Percentiles rank a stretch among this genome's conserved stretches.
Evolutionary conservation across 35 echinoderm and acorn worm species (phyloP).

Genomic region (Heliocidaris tuberculata): DNA sequence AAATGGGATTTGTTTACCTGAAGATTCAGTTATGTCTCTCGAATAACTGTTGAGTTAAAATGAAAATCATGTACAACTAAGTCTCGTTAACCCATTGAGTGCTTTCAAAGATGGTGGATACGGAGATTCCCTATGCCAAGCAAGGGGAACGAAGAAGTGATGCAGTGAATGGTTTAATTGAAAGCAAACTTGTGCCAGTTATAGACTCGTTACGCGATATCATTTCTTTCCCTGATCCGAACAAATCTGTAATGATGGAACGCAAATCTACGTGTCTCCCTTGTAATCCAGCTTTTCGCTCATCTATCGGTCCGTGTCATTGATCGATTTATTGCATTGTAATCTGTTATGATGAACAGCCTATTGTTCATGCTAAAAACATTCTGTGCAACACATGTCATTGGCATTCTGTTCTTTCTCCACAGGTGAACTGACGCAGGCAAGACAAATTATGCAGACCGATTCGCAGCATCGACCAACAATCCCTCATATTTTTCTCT

Average conservation of each 20-base stretch:
- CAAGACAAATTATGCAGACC: neutral
- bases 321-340: slow-evolving; percentile 28
- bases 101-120: neutral
- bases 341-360: neutral
- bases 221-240: neutral
- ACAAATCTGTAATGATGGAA: slow-evolving; percentile 18
- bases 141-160: neutral
- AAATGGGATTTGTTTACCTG: neutral
- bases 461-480: neutral
- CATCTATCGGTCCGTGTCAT: neutral
- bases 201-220: neutral
- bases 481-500: slow-evolving; percentile 32
- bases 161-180: neutral
- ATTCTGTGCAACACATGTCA: neutral
- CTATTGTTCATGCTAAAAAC: neutral
- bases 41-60: neutral
- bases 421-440: neutral
- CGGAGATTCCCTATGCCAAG: neutral
- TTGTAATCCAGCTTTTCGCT: neutral
- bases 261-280: slow-evolving; percentile 5
- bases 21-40: neutral
- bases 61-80: neutral
- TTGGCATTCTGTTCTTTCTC: neutral
- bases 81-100: neutral
- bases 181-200: neutral